Percentiles rank a stretch among this genome's conserved stretches.
Conservation (phyloP, 2,888 invertebrate species). For the Gortyna flavago region DNA sequence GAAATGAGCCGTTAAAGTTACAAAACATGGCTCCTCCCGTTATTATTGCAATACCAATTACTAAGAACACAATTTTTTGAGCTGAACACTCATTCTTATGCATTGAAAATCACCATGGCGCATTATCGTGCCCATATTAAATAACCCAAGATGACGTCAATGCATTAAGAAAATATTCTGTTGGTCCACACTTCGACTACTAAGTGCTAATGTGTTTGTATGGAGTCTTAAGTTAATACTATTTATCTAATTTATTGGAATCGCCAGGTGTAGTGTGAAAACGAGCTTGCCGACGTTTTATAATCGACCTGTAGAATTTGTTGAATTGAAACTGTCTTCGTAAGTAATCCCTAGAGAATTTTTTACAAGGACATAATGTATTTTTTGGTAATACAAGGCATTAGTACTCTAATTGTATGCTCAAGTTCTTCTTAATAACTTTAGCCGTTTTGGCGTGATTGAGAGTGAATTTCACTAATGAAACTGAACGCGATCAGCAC, state of each 20-base stretch:
- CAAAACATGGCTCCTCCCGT: conserved; percentile 16
- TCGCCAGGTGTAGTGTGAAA: background rate
- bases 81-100: conserved; percentile 29
- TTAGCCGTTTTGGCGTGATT: background rate
- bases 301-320: background rate
- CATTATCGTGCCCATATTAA: conserved; percentile 23
- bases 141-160: conserved; percentile 11
- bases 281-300: background rate
- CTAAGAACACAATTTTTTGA: conserved; percentile 41
- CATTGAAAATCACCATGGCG: conserved; percentile 47
- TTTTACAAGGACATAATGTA: background rate
- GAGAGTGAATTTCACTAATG: background rate
- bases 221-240: background rate
- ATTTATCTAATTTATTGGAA: conserved; percentile 7
- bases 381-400: background rate
- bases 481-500: background rate
- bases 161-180: conserved; percentile 4
- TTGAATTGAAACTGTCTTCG: background rate
- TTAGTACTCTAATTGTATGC: background rate
- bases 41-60: conserved; percentile 42
- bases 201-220: background rate
- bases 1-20: conserved; percentile 14
- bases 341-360: background rate
- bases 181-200: background rate
- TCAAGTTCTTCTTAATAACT: background rate